Percentiles rank a stretch among this genome's conserved stretches.
phyloP scores from a whole-genome alignment of 2,888 invertebrate genomes.

The Drosophila fungiperda region DNA sequence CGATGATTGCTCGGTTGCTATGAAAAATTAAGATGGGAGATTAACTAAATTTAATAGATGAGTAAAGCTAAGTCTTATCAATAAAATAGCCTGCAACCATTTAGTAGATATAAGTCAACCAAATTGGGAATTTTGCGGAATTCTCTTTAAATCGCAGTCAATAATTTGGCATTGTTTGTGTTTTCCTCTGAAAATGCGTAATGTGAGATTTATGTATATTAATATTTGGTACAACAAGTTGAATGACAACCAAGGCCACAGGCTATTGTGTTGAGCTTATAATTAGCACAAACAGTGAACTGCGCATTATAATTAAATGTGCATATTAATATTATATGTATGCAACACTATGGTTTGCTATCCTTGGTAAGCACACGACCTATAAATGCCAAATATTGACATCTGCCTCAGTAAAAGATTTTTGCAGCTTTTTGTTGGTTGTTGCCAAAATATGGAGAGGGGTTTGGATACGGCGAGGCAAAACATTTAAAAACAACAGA shows the following conservation, averaged over 20 bases:
- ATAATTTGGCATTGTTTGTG: conserved; percentile 1
- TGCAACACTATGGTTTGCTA: conserved; percentile 9
- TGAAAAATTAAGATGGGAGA: conserved; percentile 42
- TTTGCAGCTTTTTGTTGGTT: too few relatives aligned
- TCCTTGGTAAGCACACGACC: conserved; percentile 33
- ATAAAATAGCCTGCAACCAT: conserved; percentile 11
- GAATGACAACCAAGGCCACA: conserved; percentile 12
- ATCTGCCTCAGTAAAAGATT: too few relatives aligned
- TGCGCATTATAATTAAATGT: conserved; percentile 57
- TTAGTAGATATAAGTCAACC: conserved; percentile 19
- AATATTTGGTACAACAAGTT: conserved; percentile 12
- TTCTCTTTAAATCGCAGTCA: not conserved
- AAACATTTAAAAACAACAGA: too few relatives aligned
- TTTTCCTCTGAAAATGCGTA: conserved; percentile 45
- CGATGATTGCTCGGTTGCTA: conserved; percentile 55
- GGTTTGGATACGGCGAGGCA: too few relatives aligned
- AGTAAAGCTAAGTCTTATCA: conserved; percentile 34
- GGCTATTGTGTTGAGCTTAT: conserved; percentile 21
- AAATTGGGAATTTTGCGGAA: not conserved
- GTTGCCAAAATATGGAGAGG: too few relatives aligned
- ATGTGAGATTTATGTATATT: conserved; percentile 71
- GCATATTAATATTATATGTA: conserved; percentile 25
- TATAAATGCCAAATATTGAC: conserved; percentile 25
- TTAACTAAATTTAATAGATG: conserved; percentile 31
- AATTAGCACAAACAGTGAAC: conserved; percentile 48